Evolutionary conservation across 2,888 invertebrate genomes (phyloP), one percentile per base, ranked within the genome.

Genomic region (Ephialtes manifestator): DNA sequence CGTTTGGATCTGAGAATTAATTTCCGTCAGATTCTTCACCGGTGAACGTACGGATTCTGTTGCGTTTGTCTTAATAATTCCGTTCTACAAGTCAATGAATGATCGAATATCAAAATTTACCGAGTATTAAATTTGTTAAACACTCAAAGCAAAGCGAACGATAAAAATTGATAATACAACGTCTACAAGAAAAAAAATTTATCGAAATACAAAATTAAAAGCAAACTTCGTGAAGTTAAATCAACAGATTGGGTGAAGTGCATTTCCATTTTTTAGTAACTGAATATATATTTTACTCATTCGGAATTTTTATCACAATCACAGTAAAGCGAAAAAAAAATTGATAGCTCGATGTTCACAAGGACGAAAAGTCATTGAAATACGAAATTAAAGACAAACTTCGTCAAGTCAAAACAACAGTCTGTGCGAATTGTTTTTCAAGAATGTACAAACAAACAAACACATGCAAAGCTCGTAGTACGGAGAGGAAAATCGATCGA

Each of bases 1-100:
- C 88, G 97, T 96, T 18, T 96, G 96, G 28, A 98, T 95, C 72
- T 95, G 95, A 76, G 96, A 95, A 94, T 97, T 96, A 76, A 97
- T 95, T 87, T 98, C 98, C 58, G 95, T 95, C 89, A 99, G 95
- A 95, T 99, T 99, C 89, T 96, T 96, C 79, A 99, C 97, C 15
- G 97, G 96, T 0, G 98, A 97, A 76, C 96, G 96, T 20, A 97
- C 96, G 68, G 99, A 99, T 88, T 95, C 95, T 2, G 99, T 99
- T 85, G 99, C 99, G 90, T 97, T 97, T 11, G 93, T 91, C 86
- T 97, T 97, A 91, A 99, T 97, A 91, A 99, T 97, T 90, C 97
- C 97, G 91, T 96, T 95, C 97, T 98, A 95, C 89, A 95, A 95
- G 93, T 91, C 87, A 84, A 80, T 18, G 1, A n/a, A 63, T 83